Conservation (phyloP, 1,140 invertebrate genomes). For the Cherax quadricarinatus region DNA sequence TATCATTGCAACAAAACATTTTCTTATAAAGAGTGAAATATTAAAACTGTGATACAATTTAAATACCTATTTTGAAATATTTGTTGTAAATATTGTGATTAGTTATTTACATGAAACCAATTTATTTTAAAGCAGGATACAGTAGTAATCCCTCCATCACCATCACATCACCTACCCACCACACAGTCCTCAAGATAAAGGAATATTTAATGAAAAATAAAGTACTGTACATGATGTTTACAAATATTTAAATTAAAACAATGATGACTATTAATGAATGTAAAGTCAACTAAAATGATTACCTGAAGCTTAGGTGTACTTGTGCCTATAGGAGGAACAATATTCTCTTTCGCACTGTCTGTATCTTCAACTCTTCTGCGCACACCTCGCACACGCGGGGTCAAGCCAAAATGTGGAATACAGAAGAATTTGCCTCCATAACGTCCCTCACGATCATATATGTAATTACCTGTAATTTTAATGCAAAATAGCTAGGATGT, state of each 20-base stretch:
- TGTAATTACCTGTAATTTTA: slow-evolving; percentile 80
- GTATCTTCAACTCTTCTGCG: slow-evolving; percentile 34
- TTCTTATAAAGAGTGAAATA: too few species aligned
- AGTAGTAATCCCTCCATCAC: too few species aligned
- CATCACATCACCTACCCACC: too few species aligned
- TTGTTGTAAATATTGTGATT: too few species aligned
- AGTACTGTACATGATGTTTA: too few species aligned
- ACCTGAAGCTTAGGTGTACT: slow-evolving; percentile 9
- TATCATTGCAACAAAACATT: too few species aligned
- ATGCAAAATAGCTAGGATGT: not conserved
- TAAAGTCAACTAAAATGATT: not conserved
- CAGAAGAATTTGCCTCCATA: slow-evolving; percentile 88
- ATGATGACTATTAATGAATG: not conserved
- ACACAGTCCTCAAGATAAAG: too few species aligned
- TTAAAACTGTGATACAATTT: too few species aligned
- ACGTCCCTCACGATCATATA: slow-evolving; percentile 86
- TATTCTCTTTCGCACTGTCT: slow-evolving; percentile 61
- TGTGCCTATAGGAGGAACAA: slow-evolving; percentile 43
- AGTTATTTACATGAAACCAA: too few species aligned
- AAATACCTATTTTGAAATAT: too few species aligned
- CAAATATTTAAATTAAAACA: not conserved
- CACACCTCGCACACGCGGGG: slow-evolving; percentile 55
- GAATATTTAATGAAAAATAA: too few species aligned
- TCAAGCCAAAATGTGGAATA: slow-evolving; percentile 83
- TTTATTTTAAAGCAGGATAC: too few species aligned